Percentiles rank a stretch among this genome's conserved stretches.
Conservation (phyloP, 2,797 vertebrate genomes). For the Rhynchonycteris naso region DNA sequence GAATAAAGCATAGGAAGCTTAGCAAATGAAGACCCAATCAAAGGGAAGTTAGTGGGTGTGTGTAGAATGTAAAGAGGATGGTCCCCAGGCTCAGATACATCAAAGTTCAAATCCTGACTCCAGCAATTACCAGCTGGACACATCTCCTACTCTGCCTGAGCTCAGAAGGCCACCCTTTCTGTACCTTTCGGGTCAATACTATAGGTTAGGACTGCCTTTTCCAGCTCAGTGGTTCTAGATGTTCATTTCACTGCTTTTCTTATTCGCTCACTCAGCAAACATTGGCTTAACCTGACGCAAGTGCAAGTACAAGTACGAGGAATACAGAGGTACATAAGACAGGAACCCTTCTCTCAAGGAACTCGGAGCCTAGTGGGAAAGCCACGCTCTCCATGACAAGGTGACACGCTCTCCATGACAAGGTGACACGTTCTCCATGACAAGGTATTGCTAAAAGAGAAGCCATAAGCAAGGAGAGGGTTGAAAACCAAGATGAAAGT, state of each 20-base stretch:
- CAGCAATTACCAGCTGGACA: not conserved
- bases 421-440: not conserved
- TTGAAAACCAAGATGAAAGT: not conserved
- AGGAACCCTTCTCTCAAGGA: not conserved
- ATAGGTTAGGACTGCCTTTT: accelerated
- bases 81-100: not conserved
- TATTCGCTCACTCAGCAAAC: too few species aligned
- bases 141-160: not conserved
- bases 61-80: not conserved
- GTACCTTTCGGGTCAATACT: not conserved
- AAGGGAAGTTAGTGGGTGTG: not conserved
- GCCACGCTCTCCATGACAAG: not conserved
- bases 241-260: not conserved
- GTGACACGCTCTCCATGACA: not conserved
- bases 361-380: not conserved
- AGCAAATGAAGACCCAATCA: not conserved
- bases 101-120: not conserved
- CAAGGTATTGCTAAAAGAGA: not conserved
- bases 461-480: not conserved
- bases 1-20: not conserved
- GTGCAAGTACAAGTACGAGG: not conserved
- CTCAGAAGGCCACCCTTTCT: not conserved
- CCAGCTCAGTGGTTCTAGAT: not conserved
- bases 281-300: not conserved
- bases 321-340: not conserved